Base-by-base conservation (phyloP, 2,797 vertebrate genomes). In the Rousettus madagascariensis region DNA sequence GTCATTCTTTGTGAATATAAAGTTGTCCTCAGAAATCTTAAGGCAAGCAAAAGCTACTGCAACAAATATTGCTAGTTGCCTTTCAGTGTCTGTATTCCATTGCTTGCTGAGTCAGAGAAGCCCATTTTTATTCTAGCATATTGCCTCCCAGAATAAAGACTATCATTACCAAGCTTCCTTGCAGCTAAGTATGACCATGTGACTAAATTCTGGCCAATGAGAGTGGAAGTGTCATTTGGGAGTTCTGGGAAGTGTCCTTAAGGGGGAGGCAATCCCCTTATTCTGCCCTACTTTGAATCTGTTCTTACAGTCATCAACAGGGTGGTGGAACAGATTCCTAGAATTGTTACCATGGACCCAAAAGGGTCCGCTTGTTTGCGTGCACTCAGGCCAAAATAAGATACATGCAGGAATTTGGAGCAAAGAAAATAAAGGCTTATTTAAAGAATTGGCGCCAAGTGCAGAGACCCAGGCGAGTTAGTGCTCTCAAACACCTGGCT, bases 1-100 rank as follows among this genome's bases (percentile, higher is more conserved):
- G 33, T 26, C 36, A 83, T 63, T 74, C 46, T 80, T 80, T 65
- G 22, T 51, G 30, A 75, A 46, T 68, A 71, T 68, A n/a, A 93
- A 90, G 24, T 69, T 86, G 57, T 88, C n/a, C 74, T 94, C 9
- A 53, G 43, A 94, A 90, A 38, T 57, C 49, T 74, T 88, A 46
- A 90, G 28, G 88, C 82, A 68, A 86, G 19, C 41, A 75, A 79
- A 78, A 92, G 19, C 16, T 78, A 33, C 71, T 51, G 36, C 36
- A 75, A 13, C 53, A 66, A 22, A 22, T 83, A 57, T 30, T 49
- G 63, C 17, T 61, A 49, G 36, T 30, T 53, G 36, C 33, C 55
- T 75, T 71, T 77, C 77, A 55, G 43, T 79, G 26, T 65, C 33
- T 38, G 41, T 17, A 94, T 13, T 55, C 66, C 24, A n/a, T 63